These are phyloP conservation scores for Acipenser ruthenus DNA, from an alignment of 2,797 vertebrate species.

Conservation along the genomic window DNA sequence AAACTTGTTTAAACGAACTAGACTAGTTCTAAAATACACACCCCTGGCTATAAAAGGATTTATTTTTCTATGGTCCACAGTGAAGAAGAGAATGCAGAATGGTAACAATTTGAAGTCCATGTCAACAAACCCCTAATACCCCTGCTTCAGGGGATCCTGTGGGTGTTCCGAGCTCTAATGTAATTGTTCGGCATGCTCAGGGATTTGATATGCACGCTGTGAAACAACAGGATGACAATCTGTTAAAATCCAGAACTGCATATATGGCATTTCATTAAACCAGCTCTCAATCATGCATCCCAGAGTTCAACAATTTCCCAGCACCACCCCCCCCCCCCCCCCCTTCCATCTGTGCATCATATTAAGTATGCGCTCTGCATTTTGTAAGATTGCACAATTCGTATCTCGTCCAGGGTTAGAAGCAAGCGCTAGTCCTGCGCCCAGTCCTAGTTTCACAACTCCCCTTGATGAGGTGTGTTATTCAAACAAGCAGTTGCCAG, in stretches of 20 bases:
- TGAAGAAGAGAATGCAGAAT: slow-evolving; percentile 45
- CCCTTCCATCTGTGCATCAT: slow-evolving; percentile 8
- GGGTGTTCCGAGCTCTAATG: slow-evolving; percentile 52
- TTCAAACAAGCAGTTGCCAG: too few relatives aligned
- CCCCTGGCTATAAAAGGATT: slow-evolving; percentile 36
- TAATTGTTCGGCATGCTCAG: slow-evolving; percentile 48
- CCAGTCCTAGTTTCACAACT: too few relatives aligned
- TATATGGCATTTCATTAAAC: slow-evolving; percentile 23
- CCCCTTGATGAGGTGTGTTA: too few relatives aligned
- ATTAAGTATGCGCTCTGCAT: too few relatives aligned
- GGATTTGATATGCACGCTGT: slow-evolving; percentile 40
- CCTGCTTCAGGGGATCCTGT: slow-evolving; percentile 49
- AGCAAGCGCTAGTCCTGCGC: too few relatives aligned
- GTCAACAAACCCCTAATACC: slow-evolving; percentile 64
- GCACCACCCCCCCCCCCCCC: slow-evolving; percentile 3
- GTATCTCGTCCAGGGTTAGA: too few relatives aligned
- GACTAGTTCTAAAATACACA: slow-evolving; percentile 16
- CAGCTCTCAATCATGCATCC: slow-evolving; percentile 22
- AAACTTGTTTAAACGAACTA: slow-evolving; percentile 19
- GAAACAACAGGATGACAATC: slow-evolving; percentile 46
- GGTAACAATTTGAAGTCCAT: slow-evolving; percentile 65
- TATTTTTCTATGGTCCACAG: slow-evolving; percentile 44
- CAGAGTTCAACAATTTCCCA: slow-evolving; percentile 12
- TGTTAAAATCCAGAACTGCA: slow-evolving; percentile 24
- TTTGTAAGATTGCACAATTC: too few relatives aligned